Evolutionary conservation across 2,113 vertebrate genomes (phyloP), one percentile per base, ranked within the genome.

Genomic region (Elachura formosa): DNA sequence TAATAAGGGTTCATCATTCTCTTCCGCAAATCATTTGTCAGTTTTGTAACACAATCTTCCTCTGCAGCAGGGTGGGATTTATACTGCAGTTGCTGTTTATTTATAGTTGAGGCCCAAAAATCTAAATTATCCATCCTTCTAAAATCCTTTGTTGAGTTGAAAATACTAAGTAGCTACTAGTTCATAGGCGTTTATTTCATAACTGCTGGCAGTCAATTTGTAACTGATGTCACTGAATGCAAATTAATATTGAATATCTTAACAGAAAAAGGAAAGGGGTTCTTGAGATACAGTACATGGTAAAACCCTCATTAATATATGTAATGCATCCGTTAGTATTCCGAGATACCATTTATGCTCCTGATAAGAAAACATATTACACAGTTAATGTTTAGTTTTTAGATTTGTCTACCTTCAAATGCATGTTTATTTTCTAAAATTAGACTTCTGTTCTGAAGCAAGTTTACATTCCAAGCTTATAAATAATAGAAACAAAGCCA

Each of bases 1-100:
- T 97, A 96, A 98, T 97, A 96, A 97, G 97, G 87, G 96, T 93
- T 95, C 97, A 97, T 98, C 97, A 71, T 96, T 97, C 96, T 96
- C 94, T 93, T 97, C 95, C 16, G 86, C 96, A 97, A 97, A 96
- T 94, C 96, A 95, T 97, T 97, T 97, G 97, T 98, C 97, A 97
- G 94, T 74, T 93, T 94, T 95, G 94, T 77, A 89, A 97, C 77
- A 84, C 93, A 41, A 68, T 95, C 94, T 92, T 75, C 91, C 83
- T 29, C 79, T 87, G 81, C 85, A 93, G 95, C 90, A 94, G 93
- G 81, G 95, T 93, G 88, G 95, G 94, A 76, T 97, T 94, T 89
- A 74, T 90, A 87, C 79, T 91, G 89, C 68, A 80, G 90, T 94
- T 93, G 90, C 87, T 92, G 78, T 95, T 97, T 94, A 74, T 97